Base-by-base conservation (phyloP, 2,797 vertebrate genomes). In the Botia kubotai region DNA sequence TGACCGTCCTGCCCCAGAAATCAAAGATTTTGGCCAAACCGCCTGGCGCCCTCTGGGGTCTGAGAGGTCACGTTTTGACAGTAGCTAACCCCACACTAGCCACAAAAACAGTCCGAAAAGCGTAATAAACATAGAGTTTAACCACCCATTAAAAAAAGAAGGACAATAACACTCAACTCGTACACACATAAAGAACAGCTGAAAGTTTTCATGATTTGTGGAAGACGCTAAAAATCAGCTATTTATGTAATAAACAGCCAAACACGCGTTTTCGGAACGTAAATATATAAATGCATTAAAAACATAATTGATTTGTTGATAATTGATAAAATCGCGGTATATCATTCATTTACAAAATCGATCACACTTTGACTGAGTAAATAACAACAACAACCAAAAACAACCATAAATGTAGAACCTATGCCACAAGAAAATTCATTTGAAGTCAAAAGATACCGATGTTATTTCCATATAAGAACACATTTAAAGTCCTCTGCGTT, bases 31-130 rank as follows among this genome's bases (percentile, higher is more conserved):
- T 89, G 89, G 84, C 92, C 85, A 90, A 89, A 90, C 88, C 92
- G 91, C 93, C 95, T 93, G 94, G 94, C 91, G 93, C 95, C 95
- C 96, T 96, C 95, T 97, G 96, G 96, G 96, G 96, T 95, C 93
- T 91, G 85, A 90, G 90, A 93, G 95, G 95, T 96, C 95, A 96
- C 85, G 90, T 92, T 93, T 91, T 94, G 94, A 91, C 93, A 92
- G 92, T 88, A 90, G 81, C 86, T 95, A 95, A 97, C 95, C 96
- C 94, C 91, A 10, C 89, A 83, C 26, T 69, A 92, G 91, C 92
- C 90, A 86, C 87, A 90, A 90, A 93, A 66, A 65, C 90, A 89
- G 83, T 90, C 92, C 92, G 91, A 92, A 92, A 94, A 94, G 29
- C 16, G 57, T 13, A 92, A 95, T 92, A 93, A 93, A 94, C 89